Evolutionary conservation across 2,113 vertebrate genomes (phyloP), one percentile per base, ranked within the genome.

Genomic region (Paratilapia polleni): DNA sequence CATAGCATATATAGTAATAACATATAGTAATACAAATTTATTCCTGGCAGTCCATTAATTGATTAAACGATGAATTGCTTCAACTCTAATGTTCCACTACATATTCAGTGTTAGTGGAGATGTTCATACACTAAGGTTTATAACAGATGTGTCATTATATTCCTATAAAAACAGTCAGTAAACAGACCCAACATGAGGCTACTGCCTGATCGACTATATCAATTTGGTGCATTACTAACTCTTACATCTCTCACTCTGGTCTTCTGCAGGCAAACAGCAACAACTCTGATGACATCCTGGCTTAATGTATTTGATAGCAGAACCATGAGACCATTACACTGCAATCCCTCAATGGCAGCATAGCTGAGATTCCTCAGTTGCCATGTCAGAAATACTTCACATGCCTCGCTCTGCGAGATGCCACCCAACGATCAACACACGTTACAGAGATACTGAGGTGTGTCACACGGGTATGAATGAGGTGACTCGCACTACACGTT

Each of bases 401-500:
- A 93, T 91, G 60, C 64, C 86, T 94, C 61, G 34, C 22, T 83
- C 34, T 78, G 59, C 4, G 26, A 52, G 24, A 86, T 85, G 80
- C 88, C 87, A 88, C 43, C 66, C 36, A 62, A 82, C 68, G 34
- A 91, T 58, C 63, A 73, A 43, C 63, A 79, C 47, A 77, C 61
- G 88, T 64, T 54, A 56, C 80, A 28, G 49, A 12, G 80, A 43
- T 85, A 26, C 47, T 60, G 58, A 91, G 92, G 93, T 76, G 92
- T 92, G 94, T 91, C 87, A 47, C 47, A 59, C 10, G 82, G 89
- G 90, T 92, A 87, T 84, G 74, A 80, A 89, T 49, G 15, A 88
- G 57, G 82, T 75, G 88, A 94, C 92, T 87, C 77, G 93, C 82
- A 83, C 59, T 83, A 91, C 96, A 92, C 15, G 96, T 95, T 95